Evolutionary conservation across 2,113 vertebrate genomes (phyloP), one percentile per base, ranked within the genome.

Genomic region (Acrocephalus arundinaceus): DNA sequence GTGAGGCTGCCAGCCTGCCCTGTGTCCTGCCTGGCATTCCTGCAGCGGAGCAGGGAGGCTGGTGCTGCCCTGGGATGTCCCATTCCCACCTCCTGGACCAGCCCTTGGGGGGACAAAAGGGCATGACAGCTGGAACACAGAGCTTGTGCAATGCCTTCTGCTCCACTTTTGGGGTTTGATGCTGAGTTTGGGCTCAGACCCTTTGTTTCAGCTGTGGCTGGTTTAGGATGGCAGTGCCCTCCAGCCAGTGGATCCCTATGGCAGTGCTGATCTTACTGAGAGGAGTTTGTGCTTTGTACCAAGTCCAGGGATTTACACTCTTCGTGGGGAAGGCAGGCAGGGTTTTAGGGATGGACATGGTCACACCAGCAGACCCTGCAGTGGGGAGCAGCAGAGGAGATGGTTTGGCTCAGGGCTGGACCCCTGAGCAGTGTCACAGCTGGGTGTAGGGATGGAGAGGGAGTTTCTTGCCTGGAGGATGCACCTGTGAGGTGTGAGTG

Each of bases 231-330:
- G 48, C 62, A 2, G 62, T 37, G 52, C 51, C 5, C 3, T 30
- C 48, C 1, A 2, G 12, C 23, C 37, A 4, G 19, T 0, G 5
- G 7, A 7, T 59, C 24, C 75, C 67, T 35, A 0, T 0, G 3
- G 24, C 43, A 9, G 31, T 0, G n/a, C 16, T 51, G 72, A 23
- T 11, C 24, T 13, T 20, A 23, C 19, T 0, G 4, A n/a, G 63
- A 24, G 0, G 21, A 35, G 30, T 46, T 20, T 33, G 24, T 28
- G 21, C n/a, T 57, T 61, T 9, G 4, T 33, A 12, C 49, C 2
- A 1, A 43, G 13, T 15, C 30, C 15, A 10, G 37, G 23, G 46
- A n/a, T 65, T 81, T 48, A 9, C 5, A 1, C 46, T 35, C 21
- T 39, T 55, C 43, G 31, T 1, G 0, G 23, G 28, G 41, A 77